Conservation (phyloP, 30 jellyfish, hydroid and myxozoan genomes). For the Pseudorhiza aurosa region DNA sequence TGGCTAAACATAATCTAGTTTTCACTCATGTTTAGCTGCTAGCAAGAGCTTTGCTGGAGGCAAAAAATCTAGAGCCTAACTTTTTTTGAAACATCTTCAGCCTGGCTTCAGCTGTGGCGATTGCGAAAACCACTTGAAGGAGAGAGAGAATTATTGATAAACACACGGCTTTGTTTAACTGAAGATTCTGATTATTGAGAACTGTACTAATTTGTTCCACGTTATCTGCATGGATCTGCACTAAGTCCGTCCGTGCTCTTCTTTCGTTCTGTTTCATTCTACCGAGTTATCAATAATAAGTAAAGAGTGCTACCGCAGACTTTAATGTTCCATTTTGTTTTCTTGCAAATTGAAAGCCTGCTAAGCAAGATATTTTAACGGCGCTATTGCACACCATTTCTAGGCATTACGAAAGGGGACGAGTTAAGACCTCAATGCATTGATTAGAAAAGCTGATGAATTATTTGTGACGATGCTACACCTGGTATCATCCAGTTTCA, state of each 20-base stretch:
- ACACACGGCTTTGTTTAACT: conserved; percentile 28
- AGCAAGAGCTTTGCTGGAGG: too few relatives aligned
- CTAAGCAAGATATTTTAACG: conserved; percentile 29
- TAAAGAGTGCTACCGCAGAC: conserved; percentile 30
- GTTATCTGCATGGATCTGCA: conserved; percentile 27
- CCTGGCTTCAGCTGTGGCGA: conserved; percentile 39
- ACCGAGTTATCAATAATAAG: conserved; percentile 32
- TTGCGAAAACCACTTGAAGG: conserved; percentile 17
- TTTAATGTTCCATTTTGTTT: conserved; percentile 20
- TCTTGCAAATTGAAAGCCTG: conserved; percentile 18
- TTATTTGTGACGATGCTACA: conserved; percentile 12
- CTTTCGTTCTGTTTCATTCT: neutral
- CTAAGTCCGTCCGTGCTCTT: neutral
- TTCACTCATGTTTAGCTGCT: too few relatives aligned
- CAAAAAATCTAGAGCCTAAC: conserved; percentile 11
- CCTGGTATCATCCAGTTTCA: conserved; percentile 11
- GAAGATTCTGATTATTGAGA: conserved; percentile 1
- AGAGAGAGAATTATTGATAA: conserved; percentile 29
- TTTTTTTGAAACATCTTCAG: neutral
- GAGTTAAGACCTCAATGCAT: conserved; percentile 6
- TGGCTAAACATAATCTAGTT: too few relatives aligned
- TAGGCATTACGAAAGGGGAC: conserved; percentile 6
- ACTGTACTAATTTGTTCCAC: conserved; percentile 27
- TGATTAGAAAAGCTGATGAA: conserved; percentile 21
- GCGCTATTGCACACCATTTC: conserved; percentile 11